phyloP scores from a whole-genome alignment of 2,888 invertebrate species.

The Oscheius onirici region DNA sequence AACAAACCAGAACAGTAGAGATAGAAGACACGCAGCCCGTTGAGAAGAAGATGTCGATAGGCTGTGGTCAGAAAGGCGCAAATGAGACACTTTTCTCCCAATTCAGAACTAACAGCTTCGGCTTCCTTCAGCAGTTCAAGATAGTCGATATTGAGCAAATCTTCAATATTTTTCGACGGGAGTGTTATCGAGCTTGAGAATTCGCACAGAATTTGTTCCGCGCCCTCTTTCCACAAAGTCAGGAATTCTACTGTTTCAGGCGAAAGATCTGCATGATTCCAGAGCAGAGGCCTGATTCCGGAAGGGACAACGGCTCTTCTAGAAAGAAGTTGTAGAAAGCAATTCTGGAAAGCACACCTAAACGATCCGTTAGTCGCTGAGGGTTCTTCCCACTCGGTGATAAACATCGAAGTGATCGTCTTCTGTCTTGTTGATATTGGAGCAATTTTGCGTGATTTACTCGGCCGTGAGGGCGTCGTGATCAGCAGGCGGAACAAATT shows the following conservation, averaged over 20 bases:
- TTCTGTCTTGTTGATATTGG: conserved; percentile 4
- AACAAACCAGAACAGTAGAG: conserved; percentile 20
- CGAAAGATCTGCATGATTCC: background rate
- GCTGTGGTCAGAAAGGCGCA: conserved; percentile 6
- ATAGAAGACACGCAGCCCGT: conserved; percentile 13
- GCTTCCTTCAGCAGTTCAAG: background rate
- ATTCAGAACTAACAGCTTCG: background rate
- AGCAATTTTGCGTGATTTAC: background rate
- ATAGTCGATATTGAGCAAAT: conserved; percentile 14
- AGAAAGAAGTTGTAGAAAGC: background rate
- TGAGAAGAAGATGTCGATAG: conserved; percentile 19
- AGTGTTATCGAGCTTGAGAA: background rate
- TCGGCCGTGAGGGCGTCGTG: background rate
- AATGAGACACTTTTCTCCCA: background rate
- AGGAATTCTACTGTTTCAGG: background rate
- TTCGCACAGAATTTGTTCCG: background rate
- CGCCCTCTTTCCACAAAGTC: background rate
- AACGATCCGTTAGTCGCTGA: background rate
- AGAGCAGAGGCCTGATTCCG: background rate
- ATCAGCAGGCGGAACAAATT: conserved; percentile 8
- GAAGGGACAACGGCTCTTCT: conserved; percentile 4
- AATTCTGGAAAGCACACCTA: background rate
- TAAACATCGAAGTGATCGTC: conserved; percentile 11
- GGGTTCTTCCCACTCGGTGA: conserved; percentile 20
- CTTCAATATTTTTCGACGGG: background rate